Evolutionary conservation across 2,888 invertebrate species (phyloP).

Genomic region (Meloe dianella): DNA sequence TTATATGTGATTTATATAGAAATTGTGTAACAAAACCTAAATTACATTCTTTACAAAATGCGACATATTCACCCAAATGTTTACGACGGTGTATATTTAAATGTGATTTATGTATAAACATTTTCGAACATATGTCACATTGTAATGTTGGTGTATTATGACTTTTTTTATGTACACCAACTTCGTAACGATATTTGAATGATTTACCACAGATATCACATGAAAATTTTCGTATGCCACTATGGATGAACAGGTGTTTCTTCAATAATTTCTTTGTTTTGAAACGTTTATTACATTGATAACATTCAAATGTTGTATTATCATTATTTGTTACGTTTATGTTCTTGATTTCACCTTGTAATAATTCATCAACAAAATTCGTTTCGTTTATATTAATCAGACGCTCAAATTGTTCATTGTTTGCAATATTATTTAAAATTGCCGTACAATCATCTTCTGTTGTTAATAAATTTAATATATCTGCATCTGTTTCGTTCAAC

Average conservation of each 20-base stretch:
- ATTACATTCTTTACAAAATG: slow-evolving; percentile 51
- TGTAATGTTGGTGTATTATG: slow-evolving; percentile 66
- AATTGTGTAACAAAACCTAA: slow-evolving; percentile 50
- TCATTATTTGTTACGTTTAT: neutral
- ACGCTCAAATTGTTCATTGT: slow-evolving; percentile 52
- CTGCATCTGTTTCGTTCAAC: slow-evolving; percentile 53
- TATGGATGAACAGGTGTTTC: slow-evolving; percentile 53
- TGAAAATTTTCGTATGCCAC: slow-evolving; percentile 46
- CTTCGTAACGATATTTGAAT: slow-evolving; percentile 52
- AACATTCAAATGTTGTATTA: slow-evolving; percentile 46
- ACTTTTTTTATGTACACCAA: slow-evolving; percentile 61
- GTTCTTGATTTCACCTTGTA: slow-evolving; percentile 23
- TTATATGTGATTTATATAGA: slow-evolving; percentile 47
- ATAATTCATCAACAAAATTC: slow-evolving; percentile 39
- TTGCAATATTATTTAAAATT: slow-evolving; percentile 54
- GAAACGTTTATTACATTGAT: slow-evolving; percentile 49
- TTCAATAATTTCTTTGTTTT: slow-evolving; percentile 52
- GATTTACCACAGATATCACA: slow-evolving; percentile 54
- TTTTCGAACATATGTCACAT: slow-evolving; percentile 67
- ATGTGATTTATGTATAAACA: slow-evolving; percentile 67
- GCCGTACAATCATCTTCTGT: slow-evolving; percentile 55
- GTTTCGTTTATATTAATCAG: slow-evolving; percentile 46
- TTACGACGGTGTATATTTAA: slow-evolving; percentile 65
- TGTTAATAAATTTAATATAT: slow-evolving; percentile 53
- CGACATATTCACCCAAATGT: slow-evolving; percentile 61